Evolutionary conservation across 2,888 invertebrate genomes (phyloP), one percentile per base, ranked within the genome.

Genomic region (Tortricodes alternella): DNA sequence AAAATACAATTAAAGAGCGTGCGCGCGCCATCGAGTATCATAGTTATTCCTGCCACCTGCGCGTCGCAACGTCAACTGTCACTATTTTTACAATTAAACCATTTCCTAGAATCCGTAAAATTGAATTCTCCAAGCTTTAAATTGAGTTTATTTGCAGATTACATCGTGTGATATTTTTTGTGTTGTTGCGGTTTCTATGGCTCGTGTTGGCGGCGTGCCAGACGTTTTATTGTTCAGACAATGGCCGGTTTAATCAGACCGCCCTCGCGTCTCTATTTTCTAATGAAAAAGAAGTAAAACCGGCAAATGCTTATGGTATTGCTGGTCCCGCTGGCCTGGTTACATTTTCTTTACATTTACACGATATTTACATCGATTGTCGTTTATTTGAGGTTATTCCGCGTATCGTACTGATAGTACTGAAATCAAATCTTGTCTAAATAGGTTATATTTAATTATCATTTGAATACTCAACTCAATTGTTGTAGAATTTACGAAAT

Each of bases 141-240:
- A 53, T 49, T 46, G 58, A 46, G 51, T 59, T 59, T 64, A 51
- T 58, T 59, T 56, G 59, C 48, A 59, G 59, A 50, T 41, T 46
- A 37, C 50, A 66, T 69, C 62, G 66, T 72, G 61, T 59, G 27
- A 59, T 67, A 56, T 66, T 67, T 71, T 70, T 67, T 68, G 62
- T 63, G 53, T 59, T 61, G 62, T 59, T 58, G 62, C 59, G 43
- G 59, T 59, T 66, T 66, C 60, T 62, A 46, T 60, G 62, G 64
- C 65, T 66, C 48, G 66, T 71, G n/a, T 71, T 71, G 71, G 71
- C 65, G 1, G 15, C 5, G 1, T 60, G 71, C 71, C 71, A 71
- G 53, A 19, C 51, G 65, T 62, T 65, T 68, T 68, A 70, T 62
- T 52, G 60, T 51, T 59, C 53, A 46, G 7, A 61, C 61, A 71